Evolutionary conservation across 2,888 invertebrate genomes (phyloP).

Genomic region (Lasioglossum leucozonium): DNA sequence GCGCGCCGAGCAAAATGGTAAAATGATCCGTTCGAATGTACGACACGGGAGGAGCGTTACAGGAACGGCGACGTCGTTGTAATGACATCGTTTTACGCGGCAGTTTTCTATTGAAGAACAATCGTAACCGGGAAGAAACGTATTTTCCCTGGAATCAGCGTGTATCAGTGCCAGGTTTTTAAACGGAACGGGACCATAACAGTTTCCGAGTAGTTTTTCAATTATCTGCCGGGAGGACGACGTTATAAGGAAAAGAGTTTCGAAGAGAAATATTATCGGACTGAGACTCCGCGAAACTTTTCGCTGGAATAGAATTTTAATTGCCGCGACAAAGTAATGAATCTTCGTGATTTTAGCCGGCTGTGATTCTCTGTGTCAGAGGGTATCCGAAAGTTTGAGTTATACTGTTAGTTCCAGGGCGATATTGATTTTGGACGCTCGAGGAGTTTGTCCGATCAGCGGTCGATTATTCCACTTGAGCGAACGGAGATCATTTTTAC

Average conservation of each 20-base stretch:
- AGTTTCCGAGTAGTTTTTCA: conserved; percentile 7
- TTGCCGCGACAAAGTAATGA: not conserved
- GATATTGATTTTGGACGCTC: not conserved
- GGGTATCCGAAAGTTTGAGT: not conserved
- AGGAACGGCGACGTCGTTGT: not conserved
- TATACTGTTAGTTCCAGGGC: not conserved
- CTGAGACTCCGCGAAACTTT: not conserved
- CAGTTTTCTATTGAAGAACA: conserved; percentile 12
- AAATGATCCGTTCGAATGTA: not conserved
- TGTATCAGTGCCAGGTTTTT: conserved; percentile 32
- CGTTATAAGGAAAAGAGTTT: not conserved
- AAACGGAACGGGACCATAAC: conserved; percentile 25
- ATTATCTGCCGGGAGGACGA: not conserved
- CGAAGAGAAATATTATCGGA: not conserved
- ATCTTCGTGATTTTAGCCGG: not conserved
- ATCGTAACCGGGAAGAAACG: not conserved
- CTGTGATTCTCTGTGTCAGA: not conserved
- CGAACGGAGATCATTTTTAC: not conserved
- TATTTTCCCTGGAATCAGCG: conserved; percentile 25
- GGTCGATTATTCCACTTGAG: not conserved
- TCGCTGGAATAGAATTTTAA: conserved; percentile 9
- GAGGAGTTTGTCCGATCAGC: not conserved
- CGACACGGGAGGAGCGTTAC: not conserved
- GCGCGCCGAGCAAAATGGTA: not conserved
- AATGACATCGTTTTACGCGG: not conserved